These are phyloP conservation scores for Microplitis manilae DNA, from an alignment of 2,888 invertebrate species.

Conservation along the genomic window DNA sequence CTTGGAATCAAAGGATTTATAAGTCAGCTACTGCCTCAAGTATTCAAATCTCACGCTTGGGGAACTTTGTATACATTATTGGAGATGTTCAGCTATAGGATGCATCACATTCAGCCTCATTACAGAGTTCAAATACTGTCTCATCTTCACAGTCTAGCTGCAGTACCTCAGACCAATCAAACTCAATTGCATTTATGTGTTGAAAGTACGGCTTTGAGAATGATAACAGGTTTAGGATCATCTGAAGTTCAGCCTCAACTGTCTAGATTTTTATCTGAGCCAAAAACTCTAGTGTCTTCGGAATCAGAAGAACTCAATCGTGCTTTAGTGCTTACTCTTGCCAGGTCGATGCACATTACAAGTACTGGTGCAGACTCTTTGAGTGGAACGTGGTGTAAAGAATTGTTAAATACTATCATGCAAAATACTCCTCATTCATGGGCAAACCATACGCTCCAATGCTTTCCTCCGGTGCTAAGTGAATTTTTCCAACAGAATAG, in stretches of 20 bases:
- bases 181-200: slow-evolving; percentile 95
- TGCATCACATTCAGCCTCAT: slow-evolving; percentile 97
- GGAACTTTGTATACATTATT: slow-evolving; percentile 94
- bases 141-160: slow-evolving; percentile 91
- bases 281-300: slow-evolving; percentile 90
- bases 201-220: slow-evolving; percentile 88
- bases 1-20: slow-evolving; percentile 97
- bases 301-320: slow-evolving; percentile 97
- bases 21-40: slow-evolving; percentile 91
- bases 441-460: slow-evolving; percentile 93
- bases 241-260: slow-evolving; percentile 95
- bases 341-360: slow-evolving; percentile 94
- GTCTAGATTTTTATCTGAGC: slow-evolving; percentile 91
- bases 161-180: slow-evolving; percentile 94
- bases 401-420: slow-evolving; percentile 90
- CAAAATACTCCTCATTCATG: slow-evolving; percentile 96
- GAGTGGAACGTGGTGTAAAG: slow-evolving; percentile 89
- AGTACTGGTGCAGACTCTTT: slow-evolving; percentile 77
- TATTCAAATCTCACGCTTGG: slow-evolving; percentile 94
- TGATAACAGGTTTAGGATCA: slow-evolving; percentile 92
- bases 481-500: slow-evolving; percentile 91
- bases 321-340: slow-evolving; percentile 92
- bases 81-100: slow-evolving; percentile 97
- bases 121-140: slow-evolving; percentile 93
- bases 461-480: slow-evolving; percentile 90